Evolutionary conservation across 1,140 invertebrate species (phyloP).

Genomic region (Formica selysi): DNA sequence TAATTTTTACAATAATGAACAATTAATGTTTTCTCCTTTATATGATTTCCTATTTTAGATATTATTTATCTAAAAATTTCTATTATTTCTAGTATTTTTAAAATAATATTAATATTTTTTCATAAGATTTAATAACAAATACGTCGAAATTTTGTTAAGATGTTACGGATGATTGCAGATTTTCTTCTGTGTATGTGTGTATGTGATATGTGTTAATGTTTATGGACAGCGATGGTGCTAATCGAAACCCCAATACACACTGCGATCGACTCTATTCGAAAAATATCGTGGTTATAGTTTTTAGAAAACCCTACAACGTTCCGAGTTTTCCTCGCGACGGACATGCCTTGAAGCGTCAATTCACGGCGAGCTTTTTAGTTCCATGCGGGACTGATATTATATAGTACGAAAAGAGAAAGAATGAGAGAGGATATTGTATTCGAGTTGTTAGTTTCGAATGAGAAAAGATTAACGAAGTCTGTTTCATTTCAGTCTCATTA

Average conservation of each 20-base stretch:
- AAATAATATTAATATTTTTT: neutral
- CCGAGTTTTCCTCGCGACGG: slow-evolving; percentile 41
- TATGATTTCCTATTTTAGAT: slow-evolving; percentile 3
- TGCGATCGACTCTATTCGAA: slow-evolving; percentile 14
- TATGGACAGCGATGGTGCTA: slow-evolving; percentile 73
- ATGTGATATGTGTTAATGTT: slow-evolving; percentile 47
- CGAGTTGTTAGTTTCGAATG: slow-evolving; percentile 20
- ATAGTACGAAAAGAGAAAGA: slow-evolving; percentile 8
- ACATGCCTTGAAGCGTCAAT: slow-evolving; percentile 55
- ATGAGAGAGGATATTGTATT: slow-evolving; percentile 40
- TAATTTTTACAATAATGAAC: neutral
- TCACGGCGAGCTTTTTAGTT: slow-evolving; percentile 50
- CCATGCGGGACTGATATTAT: slow-evolving; percentile 38
- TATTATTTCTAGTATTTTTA: neutral
- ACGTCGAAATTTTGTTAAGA: neutral
- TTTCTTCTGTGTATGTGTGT: slow-evolving; percentile 35
- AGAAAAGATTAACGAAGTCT: slow-evolving; percentile 23
- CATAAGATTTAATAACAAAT: neutral
- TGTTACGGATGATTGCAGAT: neutral
- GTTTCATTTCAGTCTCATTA: slow-evolving; percentile 43
- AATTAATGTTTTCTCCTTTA: neutral
- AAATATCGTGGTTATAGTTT: slow-evolving; percentile 26
- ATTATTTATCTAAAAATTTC: neutral
- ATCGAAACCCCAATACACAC: slow-evolving; percentile 62
- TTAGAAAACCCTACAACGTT: slow-evolving; percentile 7